Percentiles rank a stretch among this genome's conserved stretches.
phyloP scores from a whole-genome alignment of 2,797 vertebrate species.

The Atherinosoma microstoma region DNA sequence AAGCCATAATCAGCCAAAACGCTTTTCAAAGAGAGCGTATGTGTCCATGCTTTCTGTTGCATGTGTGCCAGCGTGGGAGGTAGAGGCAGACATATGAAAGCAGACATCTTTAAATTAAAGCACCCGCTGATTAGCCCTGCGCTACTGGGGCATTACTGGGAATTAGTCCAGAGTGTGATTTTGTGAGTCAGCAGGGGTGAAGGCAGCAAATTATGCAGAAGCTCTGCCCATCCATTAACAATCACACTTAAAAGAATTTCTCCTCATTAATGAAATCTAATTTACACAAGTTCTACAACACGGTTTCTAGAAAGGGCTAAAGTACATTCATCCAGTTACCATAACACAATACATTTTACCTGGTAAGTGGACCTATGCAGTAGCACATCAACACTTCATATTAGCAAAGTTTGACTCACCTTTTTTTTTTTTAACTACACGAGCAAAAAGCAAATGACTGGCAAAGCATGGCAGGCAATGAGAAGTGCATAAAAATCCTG shows the following conservation, averaged over 20 bases:
- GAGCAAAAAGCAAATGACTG: not conserved
- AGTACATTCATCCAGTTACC: constrained; percentile 5
- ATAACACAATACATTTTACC: not conserved
- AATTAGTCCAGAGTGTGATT: constrained; percentile 74
- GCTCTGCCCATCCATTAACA: constrained; percentile 65
- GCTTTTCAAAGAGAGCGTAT: constrained; percentile 31
- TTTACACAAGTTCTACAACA: constrained; percentile 26
- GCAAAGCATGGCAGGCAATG: not conserved
- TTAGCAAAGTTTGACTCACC: constrained; percentile 2
- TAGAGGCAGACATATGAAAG: constrained; percentile 69
- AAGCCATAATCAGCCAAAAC: constrained; percentile 68
- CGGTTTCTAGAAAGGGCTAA: constrained; percentile 15
- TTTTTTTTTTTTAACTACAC: not conserved
- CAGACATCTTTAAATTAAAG: constrained; percentile 83
- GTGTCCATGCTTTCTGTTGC: constrained; percentile 28
- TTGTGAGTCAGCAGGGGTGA: constrained; percentile 70
- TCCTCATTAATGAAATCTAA: constrained; percentile 45
- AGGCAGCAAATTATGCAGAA: constrained; percentile 72
- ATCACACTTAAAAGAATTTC: constrained; percentile 52
- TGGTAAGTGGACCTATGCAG: not conserved
- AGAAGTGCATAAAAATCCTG: not conserved
- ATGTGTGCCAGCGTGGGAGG: constrained; percentile 64
- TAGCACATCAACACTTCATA: not conserved
- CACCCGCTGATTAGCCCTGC: constrained; percentile 76
- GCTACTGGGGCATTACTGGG: constrained; percentile 70